phyloP scores from a whole-genome alignment of 2,888 invertebrate species.

The Agrotis puta region DNA sequence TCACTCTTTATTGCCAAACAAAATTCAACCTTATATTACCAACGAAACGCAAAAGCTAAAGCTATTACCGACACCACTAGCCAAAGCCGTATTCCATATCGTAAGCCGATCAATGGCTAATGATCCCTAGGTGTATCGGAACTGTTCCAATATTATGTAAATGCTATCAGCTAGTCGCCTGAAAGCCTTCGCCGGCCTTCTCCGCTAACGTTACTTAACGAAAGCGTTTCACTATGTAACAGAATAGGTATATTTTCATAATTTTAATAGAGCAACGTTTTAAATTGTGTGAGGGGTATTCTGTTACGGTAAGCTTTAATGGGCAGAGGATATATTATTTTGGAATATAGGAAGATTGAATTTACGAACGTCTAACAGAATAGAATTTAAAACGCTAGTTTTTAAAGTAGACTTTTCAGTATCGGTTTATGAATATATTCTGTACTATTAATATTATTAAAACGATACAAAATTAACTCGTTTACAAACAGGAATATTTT shows the following conservation, averaged over 20 bases:
- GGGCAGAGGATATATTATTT: conserved; percentile 26
- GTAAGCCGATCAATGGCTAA: conserved; percentile 85
- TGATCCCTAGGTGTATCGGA: conserved; percentile 84
- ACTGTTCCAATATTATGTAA: conserved; percentile 87
- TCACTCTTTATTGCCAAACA: conserved; percentile 2
- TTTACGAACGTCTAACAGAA: not conserved
- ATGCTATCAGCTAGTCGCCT: conserved; percentile 81
- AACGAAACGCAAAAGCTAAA: conserved; percentile 43
- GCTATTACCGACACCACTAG: conserved; percentile 55
- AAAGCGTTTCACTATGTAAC: conserved; percentile 65
- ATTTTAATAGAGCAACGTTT: conserved; percentile 61
- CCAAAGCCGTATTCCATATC: conserved; percentile 72
- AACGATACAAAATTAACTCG: too few relatives aligned
- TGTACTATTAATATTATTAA: not conserved
- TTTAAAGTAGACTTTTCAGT: not conserved
- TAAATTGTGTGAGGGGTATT: conserved; percentile 51
- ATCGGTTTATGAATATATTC: not conserved
- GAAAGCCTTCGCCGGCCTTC: conserved; percentile 77
- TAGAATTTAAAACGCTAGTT: not conserved
- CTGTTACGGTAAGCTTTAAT: conserved; percentile 46
- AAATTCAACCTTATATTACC: conserved; percentile 34
- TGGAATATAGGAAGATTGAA: conserved; percentile 16
- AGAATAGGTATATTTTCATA: conserved; percentile 64
- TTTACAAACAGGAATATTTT: not conserved
- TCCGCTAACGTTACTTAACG: conserved; percentile 75